Evolutionary conservation across 2,113 vertebrate species (phyloP), one percentile per base, ranked within the genome.

Genomic region (Albula glossodonta): DNA sequence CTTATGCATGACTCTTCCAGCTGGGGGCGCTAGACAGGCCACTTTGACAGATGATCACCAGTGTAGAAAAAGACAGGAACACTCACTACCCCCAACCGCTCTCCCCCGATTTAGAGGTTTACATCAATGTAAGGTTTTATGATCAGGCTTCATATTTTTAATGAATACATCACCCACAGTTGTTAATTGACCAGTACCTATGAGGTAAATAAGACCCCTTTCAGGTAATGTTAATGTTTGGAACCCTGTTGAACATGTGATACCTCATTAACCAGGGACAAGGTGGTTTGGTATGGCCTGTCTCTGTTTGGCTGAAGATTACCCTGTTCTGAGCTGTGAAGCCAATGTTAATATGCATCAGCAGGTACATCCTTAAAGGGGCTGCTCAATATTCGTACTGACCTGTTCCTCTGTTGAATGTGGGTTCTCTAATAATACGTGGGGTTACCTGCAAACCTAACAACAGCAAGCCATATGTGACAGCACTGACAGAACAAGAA

Each of bases 21-120:
- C 50, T 41, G 17, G 3, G 82, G 63, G 63, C 25, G 49, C 13
- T 66, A 49, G 63, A 51, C 19, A n/a, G 31, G 83, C 63, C 48
- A 60, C 31, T 41, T 41, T 60, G 12, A 60, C 17, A 15, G 57
- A 60, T 60, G 57, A 15, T 13, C 57, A 60, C 17, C 17, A 60
- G 57, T 60, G 57, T 60, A 15, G 96, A 80, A 98, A 99, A 90
- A 96, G 97, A 98, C 98, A 97, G 98, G 97, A 89, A 48, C 41
- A 7, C 82, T 56, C 19, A 17, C 51, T 60, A 49, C 52, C 60
- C 5, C 51, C 31, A 52, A 19, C 80, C 52, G 0, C 57, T 6
- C 1, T 15, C 11, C 57, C 17, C 57, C 17, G 17, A 60, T 60
- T 60, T 15, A 15, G 17, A 3, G 9, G 17, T 56, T 56, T 56